Percentiles rank a stretch among this genome's conserved stretches.
Conservation (phyloP, 2,113 vertebrate species). For the Synchiropus splendidus region DNA sequence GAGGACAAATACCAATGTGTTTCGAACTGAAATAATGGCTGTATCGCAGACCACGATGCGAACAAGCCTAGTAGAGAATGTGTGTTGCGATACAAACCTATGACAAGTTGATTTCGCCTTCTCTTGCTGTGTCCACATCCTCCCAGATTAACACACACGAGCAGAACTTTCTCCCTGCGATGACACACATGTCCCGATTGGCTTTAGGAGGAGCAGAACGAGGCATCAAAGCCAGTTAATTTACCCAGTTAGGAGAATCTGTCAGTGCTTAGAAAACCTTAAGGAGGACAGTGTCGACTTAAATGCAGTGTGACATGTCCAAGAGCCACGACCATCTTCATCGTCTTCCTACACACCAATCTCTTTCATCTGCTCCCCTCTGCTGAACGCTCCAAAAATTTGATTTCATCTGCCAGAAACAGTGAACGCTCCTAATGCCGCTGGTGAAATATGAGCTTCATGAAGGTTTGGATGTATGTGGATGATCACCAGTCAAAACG, state of each 20-base stretch:
- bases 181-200: constrained; percentile 5
- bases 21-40: neutral
- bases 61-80: too few relatives aligned
- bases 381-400: constrained; percentile 18
- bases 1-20: too few relatives aligned
- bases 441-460: constrained; percentile 32
- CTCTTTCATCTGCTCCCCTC: constrained; percentile 38
- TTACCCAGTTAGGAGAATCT: constrained; percentile 39
- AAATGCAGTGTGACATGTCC: constrained; percentile 36
- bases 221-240: constrained; percentile 56
- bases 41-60: too few relatives aligned
- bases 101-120: too few relatives aligned
- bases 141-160: neutral
- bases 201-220: constrained; percentile 36
- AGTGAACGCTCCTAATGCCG: constrained; percentile 9
- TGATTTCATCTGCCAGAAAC: constrained; percentile 8
- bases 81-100: too few relatives aligned
- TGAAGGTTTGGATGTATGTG: constrained; percentile 41
- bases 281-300: constrained; percentile 39
- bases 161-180: constrained; percentile 6
- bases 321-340: constrained; percentile 39
- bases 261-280: constrained; percentile 36
- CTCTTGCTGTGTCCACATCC: too few relatives aligned
- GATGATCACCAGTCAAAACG: constrained; percentile 45
- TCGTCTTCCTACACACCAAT: constrained; percentile 22